Percentiles rank a stretch among this genome's conserved stretches.
phyloP scores from a whole-genome alignment of 2,113 vertebrate genomes.

The Equus quagga region DNA sequence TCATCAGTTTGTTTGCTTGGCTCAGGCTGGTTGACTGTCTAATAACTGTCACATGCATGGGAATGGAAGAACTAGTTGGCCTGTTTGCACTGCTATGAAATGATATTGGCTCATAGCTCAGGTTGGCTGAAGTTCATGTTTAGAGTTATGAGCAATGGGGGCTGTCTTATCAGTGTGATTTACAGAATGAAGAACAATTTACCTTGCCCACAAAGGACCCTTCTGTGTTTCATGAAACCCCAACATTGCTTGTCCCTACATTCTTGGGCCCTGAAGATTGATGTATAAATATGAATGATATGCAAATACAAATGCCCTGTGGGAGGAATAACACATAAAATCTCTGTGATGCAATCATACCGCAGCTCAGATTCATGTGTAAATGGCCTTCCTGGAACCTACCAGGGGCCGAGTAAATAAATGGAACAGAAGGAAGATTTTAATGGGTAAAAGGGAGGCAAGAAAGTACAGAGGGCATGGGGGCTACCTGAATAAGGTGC shows the following conservation, averaged over 20 bases:
- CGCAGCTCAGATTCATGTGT: neutral
- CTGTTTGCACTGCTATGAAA: neutral
- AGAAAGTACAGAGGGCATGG: neutral
- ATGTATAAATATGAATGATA: neutral
- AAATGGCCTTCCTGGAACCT: neutral
- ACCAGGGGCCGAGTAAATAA: neutral
- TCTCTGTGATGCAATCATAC: neutral
- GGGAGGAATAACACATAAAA: neutral
- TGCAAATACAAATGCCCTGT: neutral
- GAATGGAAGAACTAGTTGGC: neutral
- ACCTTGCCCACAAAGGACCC: neutral
- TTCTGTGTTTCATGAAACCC: neutral
- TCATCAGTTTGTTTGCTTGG: neutral
- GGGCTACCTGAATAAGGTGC: neutral
- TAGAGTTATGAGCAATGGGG: neutral
- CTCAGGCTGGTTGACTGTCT: neutral
- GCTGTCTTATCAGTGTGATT: neutral
- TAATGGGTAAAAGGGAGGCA: neutral
- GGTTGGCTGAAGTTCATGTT: neutral
- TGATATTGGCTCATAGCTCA: neutral
- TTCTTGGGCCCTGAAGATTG: neutral
- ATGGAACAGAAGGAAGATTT: neutral
- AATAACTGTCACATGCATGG: neutral
- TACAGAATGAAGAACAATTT: neutral
- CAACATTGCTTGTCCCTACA: neutral